A percentile compares a stretch with the other conserved stretches of the same genome.
These are phyloP conservation scores for Heliconius cydno DNA, from an alignment of 2,888 invertebrate species.

Conservation along the genomic window DNA sequence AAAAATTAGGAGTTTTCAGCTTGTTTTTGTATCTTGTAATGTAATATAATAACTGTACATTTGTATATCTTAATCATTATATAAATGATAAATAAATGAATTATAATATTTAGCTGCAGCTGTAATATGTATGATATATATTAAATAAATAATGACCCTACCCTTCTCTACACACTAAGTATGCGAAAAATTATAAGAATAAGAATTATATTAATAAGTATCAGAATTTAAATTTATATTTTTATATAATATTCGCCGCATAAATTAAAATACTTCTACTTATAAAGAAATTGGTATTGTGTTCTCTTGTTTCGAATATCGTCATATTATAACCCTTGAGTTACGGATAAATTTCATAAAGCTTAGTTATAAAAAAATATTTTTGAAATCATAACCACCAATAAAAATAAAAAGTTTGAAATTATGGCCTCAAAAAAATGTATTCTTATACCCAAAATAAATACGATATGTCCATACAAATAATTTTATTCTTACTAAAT, in stretches of 20 bases:
- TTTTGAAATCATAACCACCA: background rate
- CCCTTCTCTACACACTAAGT: too few relatives aligned
- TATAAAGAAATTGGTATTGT: background rate
- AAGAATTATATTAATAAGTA: background rate
- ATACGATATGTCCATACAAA: background rate
- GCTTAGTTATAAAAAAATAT: background rate
- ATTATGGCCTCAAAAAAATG: background rate
- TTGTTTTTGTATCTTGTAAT: too few relatives aligned
- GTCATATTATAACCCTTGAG: background rate
- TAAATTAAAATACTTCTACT: background rate
- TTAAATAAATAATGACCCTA: too few relatives aligned
- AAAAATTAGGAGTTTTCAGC: too few relatives aligned
- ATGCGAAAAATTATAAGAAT: too few relatives aligned
- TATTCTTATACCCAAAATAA: slow-evolving; percentile 1
- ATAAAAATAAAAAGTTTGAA: background rate
- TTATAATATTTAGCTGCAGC: too few relatives aligned
- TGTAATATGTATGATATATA: too few relatives aligned
- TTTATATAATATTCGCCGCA: background rate
- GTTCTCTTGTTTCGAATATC: background rate
- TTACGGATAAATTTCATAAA: background rate
- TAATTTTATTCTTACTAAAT: background rate
- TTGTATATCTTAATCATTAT: too few relatives aligned
- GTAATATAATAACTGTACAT: too few relatives aligned
- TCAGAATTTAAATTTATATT: background rate
- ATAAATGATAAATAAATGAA: too few relatives aligned